A percentile compares a stretch with the other conserved stretches of the same genome.
Conservation (phyloP, 2,888 invertebrate genomes). For the Campoplex nolae region DNA sequence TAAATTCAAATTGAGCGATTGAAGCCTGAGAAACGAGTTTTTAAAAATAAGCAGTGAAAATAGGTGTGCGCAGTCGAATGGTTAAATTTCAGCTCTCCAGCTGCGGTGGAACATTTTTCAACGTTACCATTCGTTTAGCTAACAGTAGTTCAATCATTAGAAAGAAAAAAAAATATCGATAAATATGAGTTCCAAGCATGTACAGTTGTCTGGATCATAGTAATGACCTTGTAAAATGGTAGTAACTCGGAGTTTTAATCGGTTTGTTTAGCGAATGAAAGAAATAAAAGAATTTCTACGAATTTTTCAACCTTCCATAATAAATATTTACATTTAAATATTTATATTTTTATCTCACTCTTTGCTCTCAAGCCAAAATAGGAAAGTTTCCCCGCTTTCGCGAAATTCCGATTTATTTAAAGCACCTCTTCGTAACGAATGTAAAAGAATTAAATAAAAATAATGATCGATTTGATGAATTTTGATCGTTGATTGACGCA, state of each 20-base stretch:
- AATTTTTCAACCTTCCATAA: constrained; percentile 43
- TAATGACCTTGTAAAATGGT: neutral
- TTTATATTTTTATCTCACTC: constrained; percentile 29
- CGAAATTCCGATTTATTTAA: constrained; percentile 43
- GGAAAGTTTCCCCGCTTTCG: constrained; percentile 61
- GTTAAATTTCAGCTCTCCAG: neutral
- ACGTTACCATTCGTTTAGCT: neutral
- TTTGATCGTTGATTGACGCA: constrained; percentile 62
- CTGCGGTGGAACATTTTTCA: neutral
- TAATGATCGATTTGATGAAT: neutral
- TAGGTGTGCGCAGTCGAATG: too few relatives aligned
- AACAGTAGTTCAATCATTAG: neutral
- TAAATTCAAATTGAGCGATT: too few relatives aligned
- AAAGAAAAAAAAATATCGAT: neutral
- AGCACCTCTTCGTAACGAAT: neutral
- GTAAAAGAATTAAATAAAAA: neutral
- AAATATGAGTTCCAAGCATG: neutral
- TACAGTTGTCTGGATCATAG: neutral
- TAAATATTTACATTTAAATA: neutral
- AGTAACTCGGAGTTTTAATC: neutral
- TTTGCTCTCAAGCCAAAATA: constrained; percentile 60
- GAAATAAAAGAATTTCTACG: constrained; percentile 21
- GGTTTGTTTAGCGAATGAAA: neutral
- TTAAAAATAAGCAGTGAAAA: too few relatives aligned
- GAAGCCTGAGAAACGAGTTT: too few relatives aligned